A percentile compares a stretch with the other conserved stretches of the same genome.
Evolutionary conservation across 1,140 invertebrate species (phyloP).

Genomic region (Heliconius hermathena): DNA sequence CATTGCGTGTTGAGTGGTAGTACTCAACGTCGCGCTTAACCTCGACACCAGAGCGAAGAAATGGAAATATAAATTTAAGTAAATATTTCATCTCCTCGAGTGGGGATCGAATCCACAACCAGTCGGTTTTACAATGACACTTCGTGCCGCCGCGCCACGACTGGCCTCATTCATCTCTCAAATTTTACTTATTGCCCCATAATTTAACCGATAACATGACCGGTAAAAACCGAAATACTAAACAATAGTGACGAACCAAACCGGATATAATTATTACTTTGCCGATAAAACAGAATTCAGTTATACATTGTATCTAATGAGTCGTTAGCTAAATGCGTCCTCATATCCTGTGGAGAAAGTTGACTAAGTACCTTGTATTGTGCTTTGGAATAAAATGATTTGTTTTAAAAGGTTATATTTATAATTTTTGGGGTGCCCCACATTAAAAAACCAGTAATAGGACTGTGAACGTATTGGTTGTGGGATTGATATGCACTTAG

Average conservation of each 20-base stretch:
- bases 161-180: too few relatives aligned
- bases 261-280: slow-evolving; percentile 1
- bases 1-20: too few relatives aligned
- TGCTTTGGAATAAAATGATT: not conserved
- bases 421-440: not conserved
- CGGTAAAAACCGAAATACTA: not conserved
- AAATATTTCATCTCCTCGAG: too few relatives aligned
- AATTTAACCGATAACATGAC: not conserved
- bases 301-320: slow-evolving; percentile 9
- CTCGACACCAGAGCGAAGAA: too few relatives aligned
- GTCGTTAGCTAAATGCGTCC: slow-evolving; percentile 13
- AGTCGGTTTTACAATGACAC: too few relatives aligned
- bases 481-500: too few relatives aligned
- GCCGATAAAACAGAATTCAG: slow-evolving; percentile 1
- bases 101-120: too few relatives aligned
- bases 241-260: not conserved
- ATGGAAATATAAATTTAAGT: too few relatives aligned
- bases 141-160: too few relatives aligned
- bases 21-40: too few relatives aligned
- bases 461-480: too few relatives aligned
- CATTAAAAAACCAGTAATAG: too few relatives aligned
- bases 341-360: slow-evolving; percentile 9
- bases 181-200: not conserved
- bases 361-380: not conserved
- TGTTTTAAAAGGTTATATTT: not conserved